Percentiles rank a stretch among this genome's conserved stretches.
phyloP scores from a whole-genome alignment of 2,113 vertebrate species.

The Cnemophilus loriae region DNA sequence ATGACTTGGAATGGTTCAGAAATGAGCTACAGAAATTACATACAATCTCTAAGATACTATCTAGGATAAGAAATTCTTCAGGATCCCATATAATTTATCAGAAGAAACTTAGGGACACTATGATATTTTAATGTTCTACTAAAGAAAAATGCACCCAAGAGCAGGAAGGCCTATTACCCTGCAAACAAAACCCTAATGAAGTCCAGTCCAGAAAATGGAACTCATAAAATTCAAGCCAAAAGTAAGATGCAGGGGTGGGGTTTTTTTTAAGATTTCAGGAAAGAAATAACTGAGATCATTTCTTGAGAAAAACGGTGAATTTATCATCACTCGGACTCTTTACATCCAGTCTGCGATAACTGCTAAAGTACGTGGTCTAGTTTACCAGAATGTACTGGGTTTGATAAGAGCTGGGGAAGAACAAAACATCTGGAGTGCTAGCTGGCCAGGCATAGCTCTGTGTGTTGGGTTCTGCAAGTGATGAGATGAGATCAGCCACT shows the following conservation, averaged over 20 bases:
- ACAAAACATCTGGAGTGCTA: neutral
- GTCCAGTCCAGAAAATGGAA: neutral
- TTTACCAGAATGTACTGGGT: constrained; percentile 15
- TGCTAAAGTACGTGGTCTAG: neutral
- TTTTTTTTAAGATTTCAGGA: neutral
- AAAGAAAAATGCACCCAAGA: neutral
- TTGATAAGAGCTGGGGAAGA: neutral
- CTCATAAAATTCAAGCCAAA: neutral
- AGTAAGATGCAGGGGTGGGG: neutral
- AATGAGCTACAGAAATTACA: neutral
- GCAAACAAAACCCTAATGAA: neutral
- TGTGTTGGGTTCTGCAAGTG: neutral
- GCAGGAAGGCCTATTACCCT: neutral
- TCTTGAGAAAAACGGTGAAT: neutral
- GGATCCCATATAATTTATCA: neutral
- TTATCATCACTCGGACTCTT: neutral
- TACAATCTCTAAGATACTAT: neutral
- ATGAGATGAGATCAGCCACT: neutral
- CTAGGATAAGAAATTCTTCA: neutral
- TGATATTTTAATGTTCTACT: neutral
- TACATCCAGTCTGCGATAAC: neutral
- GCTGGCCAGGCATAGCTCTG: neutral
- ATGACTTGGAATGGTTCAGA: neutral
- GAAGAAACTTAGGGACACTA: neutral
- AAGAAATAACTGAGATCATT: neutral